phyloP scores from a whole-genome alignment of 1,140 invertebrate species.

The Psilanteris sp. region DNA sequence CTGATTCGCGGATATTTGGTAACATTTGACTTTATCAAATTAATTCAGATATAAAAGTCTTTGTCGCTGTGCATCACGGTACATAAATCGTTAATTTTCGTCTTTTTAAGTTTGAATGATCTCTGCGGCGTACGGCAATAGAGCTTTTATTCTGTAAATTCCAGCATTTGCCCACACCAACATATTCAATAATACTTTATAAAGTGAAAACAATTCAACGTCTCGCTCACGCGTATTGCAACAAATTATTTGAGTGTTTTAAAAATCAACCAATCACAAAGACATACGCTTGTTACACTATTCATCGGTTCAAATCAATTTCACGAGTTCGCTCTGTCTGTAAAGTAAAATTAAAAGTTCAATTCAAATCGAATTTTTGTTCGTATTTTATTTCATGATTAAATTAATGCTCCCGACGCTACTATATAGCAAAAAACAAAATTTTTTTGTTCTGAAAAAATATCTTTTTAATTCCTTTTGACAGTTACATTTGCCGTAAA shows the following conservation, averaged over 20 bases:
- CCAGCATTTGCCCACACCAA: constrained; percentile 5
- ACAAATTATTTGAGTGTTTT: constrained; percentile 47
- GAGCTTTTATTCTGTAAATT: constrained; percentile 26
- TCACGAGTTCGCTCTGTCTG: constrained; percentile 10
- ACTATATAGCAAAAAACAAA: not conserved
- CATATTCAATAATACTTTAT: constrained; percentile 31
- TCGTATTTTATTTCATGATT: constrained; percentile 18
- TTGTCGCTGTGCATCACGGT: constrained; percentile 17
- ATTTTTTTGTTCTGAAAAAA: not conserved
- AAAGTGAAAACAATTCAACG: constrained; percentile 16
- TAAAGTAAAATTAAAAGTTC: constrained; percentile 33
- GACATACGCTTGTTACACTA: constrained; percentile 46
- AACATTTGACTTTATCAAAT: constrained; percentile 53
- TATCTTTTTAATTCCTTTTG: no score
- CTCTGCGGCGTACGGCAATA: constrained; percentile 9
- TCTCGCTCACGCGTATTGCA: constrained; percentile 21
- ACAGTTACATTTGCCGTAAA: no score
- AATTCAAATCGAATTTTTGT: constrained; percentile 1
- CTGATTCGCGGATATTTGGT: constrained; percentile 40
- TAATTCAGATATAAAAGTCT: constrained; percentile 51
- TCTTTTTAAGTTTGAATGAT: constrained; percentile 33
- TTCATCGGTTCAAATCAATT: constrained; percentile 45
- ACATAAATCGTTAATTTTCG: constrained; percentile 36
- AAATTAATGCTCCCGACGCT: constrained; percentile 7
- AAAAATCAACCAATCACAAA: constrained; percentile 52